Base-by-base conservation (phyloP, 2,888 invertebrate genomes). In the Stomorhina lunata region DNA sequence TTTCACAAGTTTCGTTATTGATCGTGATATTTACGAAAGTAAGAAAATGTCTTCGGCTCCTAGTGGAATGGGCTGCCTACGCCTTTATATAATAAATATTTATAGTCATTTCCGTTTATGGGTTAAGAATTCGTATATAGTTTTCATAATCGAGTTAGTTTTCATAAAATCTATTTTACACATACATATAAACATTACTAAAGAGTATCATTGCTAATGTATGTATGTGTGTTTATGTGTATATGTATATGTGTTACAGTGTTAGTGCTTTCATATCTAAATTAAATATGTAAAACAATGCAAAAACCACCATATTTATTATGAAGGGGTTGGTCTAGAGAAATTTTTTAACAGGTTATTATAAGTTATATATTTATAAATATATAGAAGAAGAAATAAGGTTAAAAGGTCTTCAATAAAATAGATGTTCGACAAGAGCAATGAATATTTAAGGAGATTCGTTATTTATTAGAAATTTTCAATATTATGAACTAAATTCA, bases 91-190 rank as follows among this genome's bases (percentile, higher is more conserved):
- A n/a, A n/a, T n/a, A n/a, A n/a, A n/a, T n/a, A n/a, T n/a, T n/a
- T n/a, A n/a, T n/a, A n/a, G n/a, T n/a, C n/a, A n/a, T n/a, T n/a
- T n/a, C n/a, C n/a, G n/a, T n/a, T n/a, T n/a, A n/a, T n/a, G n/a
- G n/a, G n/a, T n/a, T n/a, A 45, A 25, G 63, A 53, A 20, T 37
- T 61, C 22, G n/a, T n/a, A 10, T 71, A 55, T 40, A 78, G 45
- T 48, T 57, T 48, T 65, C 71, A 45, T 65, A 78, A 79, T 72
- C 72, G 22, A 59, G 65, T 79, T 66, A 72, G 15, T 45, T 66
- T 50, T 43, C 29, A 57, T 76, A 25, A 40, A 57, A 71, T 69
- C 50, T 48, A 43, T 57, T 55, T 22, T n/a, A 53, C 32, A 15
- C 55, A 53, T 55, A 12, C 27, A 10, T 20, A 7, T n/a, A n/a